These are phyloP conservation scores for Spizaetus ornatus DNA, from an alignment of 2,113 vertebrate genomes.

Conservation along the genomic window DNA sequence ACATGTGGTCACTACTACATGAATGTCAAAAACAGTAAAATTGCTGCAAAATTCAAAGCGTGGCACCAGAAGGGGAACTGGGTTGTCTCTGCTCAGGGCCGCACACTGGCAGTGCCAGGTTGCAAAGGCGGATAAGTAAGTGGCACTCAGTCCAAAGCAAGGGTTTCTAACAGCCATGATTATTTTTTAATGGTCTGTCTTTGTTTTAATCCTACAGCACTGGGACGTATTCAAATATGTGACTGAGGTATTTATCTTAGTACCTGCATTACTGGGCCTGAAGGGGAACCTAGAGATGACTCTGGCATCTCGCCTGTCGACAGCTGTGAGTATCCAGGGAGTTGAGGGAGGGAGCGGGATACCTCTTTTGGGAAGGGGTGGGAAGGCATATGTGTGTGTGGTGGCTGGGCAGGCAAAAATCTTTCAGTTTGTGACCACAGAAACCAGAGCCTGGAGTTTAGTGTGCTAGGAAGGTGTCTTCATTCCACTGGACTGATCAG, in stretches of 20 bases:
- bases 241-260: conserved; percentile 96
- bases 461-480: not conserved
- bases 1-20: not conserved
- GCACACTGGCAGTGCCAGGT: accelerated
- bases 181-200: not conserved
- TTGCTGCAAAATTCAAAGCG: accelerated
- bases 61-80: not conserved
- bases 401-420: not conserved
- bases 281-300: conserved; percentile 99
- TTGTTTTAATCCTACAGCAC: conserved; percentile 76
- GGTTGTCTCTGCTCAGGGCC: not conserved
- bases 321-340: conserved; percentile 84
- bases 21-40: not conserved
- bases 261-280: conserved; percentile 92
- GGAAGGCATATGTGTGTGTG: accelerated
- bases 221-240: conserved; percentile 95
- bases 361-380: not conserved
- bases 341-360: not conserved
- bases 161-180: accelerated
- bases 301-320: conserved; percentile 93
- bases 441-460: not conserved
- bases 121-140: not conserved
- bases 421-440: accelerated
- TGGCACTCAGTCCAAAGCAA: not conserved
- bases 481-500: not conserved